These are phyloP conservation scores for Chelonia mydas DNA, from an alignment of 2,797 vertebrate genomes.

Conservation along the genomic window DNA sequence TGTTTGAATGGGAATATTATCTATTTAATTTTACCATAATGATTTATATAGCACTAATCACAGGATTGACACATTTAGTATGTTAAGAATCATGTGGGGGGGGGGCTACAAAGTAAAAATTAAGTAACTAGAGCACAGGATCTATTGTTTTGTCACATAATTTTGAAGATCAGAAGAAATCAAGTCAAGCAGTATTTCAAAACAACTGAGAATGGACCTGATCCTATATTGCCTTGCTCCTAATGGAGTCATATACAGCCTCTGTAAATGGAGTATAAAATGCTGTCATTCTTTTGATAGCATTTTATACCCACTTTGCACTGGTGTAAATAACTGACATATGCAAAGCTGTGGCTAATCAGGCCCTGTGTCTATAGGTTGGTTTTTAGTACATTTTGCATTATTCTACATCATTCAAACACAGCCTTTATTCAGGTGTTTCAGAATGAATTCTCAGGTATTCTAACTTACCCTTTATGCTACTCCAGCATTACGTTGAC, in stretches of 20 bases:
- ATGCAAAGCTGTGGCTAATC: background rate
- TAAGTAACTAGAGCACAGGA: background rate
- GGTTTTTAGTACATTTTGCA: background rate
- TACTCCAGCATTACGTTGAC: background rate
- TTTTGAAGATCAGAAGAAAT: background rate
- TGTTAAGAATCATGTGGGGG: background rate
- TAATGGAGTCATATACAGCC: accelerated
- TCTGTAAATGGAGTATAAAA: background rate
- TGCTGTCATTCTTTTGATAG: background rate
- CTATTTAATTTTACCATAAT: background rate
- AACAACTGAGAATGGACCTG: background rate
- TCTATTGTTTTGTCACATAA: background rate
- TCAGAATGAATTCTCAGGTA: background rate
- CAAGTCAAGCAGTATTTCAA: background rate
- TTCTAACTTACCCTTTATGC: conserved; percentile 23
- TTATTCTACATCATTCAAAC: background rate
- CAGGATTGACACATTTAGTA: background rate
- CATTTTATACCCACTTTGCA: accelerated
- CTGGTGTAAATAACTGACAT: background rate
- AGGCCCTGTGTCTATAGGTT: background rate
- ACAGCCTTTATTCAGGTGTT: accelerated
- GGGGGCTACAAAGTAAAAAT: background rate
- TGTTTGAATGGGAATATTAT: background rate
- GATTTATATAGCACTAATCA: accelerated
- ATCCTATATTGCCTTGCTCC: background rate